Evolutionary conservation across 2,888 invertebrate genomes (phyloP).

Genomic region (Harpalus rufipes): DNA sequence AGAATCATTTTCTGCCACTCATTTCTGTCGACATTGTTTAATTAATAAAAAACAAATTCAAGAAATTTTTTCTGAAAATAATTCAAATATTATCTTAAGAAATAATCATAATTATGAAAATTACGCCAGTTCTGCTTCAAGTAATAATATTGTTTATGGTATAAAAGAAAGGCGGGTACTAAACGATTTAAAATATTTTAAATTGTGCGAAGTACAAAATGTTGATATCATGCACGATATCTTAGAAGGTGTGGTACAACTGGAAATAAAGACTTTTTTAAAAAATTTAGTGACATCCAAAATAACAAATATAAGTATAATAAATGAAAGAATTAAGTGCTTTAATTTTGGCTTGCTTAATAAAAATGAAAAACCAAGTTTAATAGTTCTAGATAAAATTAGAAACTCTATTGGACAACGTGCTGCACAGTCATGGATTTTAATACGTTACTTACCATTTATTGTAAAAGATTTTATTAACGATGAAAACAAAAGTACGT

Average conservation of each 20-base stretch:
- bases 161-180: slow-evolving; percentile 67
- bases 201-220: slow-evolving; percentile 67
- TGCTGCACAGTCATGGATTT: slow-evolving; percentile 64
- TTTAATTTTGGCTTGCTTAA: slow-evolving; percentile 63
- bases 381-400: slow-evolving; percentile 61
- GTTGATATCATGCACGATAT: slow-evolving; percentile 70
- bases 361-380: slow-evolving; percentile 57
- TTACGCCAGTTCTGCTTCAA: slow-evolving; percentile 8
- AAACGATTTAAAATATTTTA: slow-evolving; percentile 69
- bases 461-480: slow-evolving; percentile 53
- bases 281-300: slow-evolving; percentile 41
- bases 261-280: slow-evolving; percentile 67
- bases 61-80: slow-evolving; percentile 52
- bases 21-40: slow-evolving; percentile 69
- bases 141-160: slow-evolving; percentile 52
- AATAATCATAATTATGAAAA: slow-evolving; percentile 58
- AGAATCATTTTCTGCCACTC: slow-evolving; percentile 68
- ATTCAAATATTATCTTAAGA: slow-evolving; percentile 43
- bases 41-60: slow-evolving; percentile 64
- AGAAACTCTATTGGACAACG: slow-evolving; percentile 65
- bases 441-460: slow-evolving; percentile 67
- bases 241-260: slow-evolving; percentile 68
- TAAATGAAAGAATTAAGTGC: slow-evolving; percentile 58
- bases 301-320: slow-evolving; percentile 31
- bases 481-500: slow-evolving; percentile 5